Evolutionary conservation across 2,113 vertebrate species (phyloP), one percentile per base, ranked within the genome.

Genomic region (Chloropsis cyanopogon): DNA sequence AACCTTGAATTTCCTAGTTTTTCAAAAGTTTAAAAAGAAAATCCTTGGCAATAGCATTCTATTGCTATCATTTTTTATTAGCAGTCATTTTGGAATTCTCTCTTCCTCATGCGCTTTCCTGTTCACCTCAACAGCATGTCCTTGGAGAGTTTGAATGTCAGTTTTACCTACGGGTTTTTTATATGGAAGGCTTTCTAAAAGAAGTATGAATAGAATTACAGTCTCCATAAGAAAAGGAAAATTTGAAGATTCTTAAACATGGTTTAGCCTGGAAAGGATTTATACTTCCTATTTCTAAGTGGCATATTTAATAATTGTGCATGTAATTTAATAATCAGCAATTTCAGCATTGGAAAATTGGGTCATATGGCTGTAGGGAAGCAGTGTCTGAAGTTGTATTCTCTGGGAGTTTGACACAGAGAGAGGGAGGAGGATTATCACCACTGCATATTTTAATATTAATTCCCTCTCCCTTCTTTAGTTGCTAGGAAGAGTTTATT

Each of bases 311-410:
- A 86, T 61, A 95, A 95, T 76, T 90, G 70, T 93, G 90, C 81
- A 77, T 83, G 59, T 94, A 83, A 93, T 90, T 95, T 92, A 86
- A 86, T 93, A 87, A 87, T 97, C 75, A 92, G 95, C 90, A 95
- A 52, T 92, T 95, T 71, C 80, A 95, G 28, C 79, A 47, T 81
- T 95, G 90, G 52, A 76, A 97, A 97, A 96, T 65, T 95, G 84
- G 90, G 93, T 96, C 92, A 80, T 64, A 35, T 93, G 75, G 95
- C 63, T 82, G 84, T 89, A 96, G 91, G 93, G 89, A 93, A 82
- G 77, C 84, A 29, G 60, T 88, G 82, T 92, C 81, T 97, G 50
- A 96, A 93, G 92, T 92, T 94, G 71, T 90, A 39, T 93, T 96
- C 79, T 60, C 69, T 69, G 72, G 75, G 41, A 86, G 88, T 73